These are phyloP conservation scores for Macroteleia sp. DNA, from an alignment of 2,888 invertebrate species.

Conservation along the genomic window DNA sequence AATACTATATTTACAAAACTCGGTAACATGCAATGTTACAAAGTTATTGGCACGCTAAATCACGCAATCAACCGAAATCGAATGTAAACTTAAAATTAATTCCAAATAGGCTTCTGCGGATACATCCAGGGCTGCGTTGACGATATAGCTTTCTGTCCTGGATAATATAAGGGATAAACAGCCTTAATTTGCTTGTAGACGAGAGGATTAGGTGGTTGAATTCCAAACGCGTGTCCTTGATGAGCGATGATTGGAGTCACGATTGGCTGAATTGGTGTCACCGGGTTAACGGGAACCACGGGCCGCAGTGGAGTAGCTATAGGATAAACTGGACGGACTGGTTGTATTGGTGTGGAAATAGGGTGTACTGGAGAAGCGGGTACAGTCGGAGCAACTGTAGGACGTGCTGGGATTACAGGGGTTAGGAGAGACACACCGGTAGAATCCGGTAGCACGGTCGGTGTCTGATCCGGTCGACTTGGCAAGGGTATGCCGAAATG, in stretches of 20 bases:
- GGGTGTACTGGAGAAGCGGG: slow-evolving; percentile 61
- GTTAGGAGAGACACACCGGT: slow-evolving; percentile 39
- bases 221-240: slow-evolving; percentile 70
- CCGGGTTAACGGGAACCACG: slow-evolving; percentile 65
- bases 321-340: slow-evolving; percentile 49
- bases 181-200: slow-evolving; percentile 77
- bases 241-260: slow-evolving; percentile 59
- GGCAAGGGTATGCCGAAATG: slow-evolving; percentile 79
- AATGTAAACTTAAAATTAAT: slow-evolving; percentile 6
- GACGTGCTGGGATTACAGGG: slow-evolving; percentile 55
- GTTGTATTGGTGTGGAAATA: slow-evolving; percentile 56
- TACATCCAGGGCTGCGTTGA: slow-evolving; percentile 77
- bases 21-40: background rate
- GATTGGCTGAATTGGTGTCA: slow-evolving; percentile 62
- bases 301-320: slow-evolving; percentile 64
- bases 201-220: slow-evolving; percentile 70
- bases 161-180: slow-evolving; percentile 78
- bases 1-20: slow-evolving; percentile 15
- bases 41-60: slow-evolving; percentile 24
- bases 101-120: slow-evolving; percentile 60
- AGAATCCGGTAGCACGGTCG: slow-evolving; percentile 47
- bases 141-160: slow-evolving; percentile 72
- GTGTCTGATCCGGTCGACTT: slow-evolving; percentile 62
- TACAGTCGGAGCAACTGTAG: slow-evolving; percentile 48
- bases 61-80: background rate